Conservation (phyloP, 2,113 vertebrate species). For the Excalfactoria chinensis region DNA sequence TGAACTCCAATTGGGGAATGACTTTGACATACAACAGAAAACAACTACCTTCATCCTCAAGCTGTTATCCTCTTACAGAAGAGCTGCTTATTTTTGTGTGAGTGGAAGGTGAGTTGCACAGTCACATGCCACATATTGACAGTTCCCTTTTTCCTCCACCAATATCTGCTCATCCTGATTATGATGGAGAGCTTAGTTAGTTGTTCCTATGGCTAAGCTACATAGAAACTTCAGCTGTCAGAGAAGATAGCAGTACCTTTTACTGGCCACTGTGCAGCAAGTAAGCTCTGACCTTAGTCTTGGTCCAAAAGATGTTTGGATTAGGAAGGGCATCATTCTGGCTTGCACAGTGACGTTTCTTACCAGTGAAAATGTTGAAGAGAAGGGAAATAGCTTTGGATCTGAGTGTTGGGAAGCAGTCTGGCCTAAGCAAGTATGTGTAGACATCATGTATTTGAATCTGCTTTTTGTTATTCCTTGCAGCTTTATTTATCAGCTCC, state of each 20-base stretch:
- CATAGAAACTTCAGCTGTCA: neutral
- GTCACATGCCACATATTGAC: neutral
- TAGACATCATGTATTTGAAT: neutral
- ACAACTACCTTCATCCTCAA: neutral
- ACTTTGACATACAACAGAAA: neutral
- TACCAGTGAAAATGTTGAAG: neutral
- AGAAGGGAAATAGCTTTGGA: neutral
- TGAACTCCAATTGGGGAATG: neutral
- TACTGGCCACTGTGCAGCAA: neutral
- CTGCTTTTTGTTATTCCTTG: neutral
- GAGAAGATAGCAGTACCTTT: neutral
- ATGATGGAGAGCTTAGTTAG: neutral
- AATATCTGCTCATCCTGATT: neutral
- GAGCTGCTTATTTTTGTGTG: neutral
- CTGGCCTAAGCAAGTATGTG: neutral
- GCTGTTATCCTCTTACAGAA: neutral
- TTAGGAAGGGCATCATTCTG: neutral
- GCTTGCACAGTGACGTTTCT: neutral
- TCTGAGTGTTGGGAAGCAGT: neutral
- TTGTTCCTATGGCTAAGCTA: neutral
- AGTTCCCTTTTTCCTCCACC: neutral
- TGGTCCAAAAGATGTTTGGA: neutral
- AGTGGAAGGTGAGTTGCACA: neutral
- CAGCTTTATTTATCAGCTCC: conserved; percentile 2
- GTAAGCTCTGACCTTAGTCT: neutral